These are phyloP conservation scores for Callocephalon fimbriatum DNA, from an alignment of 2,113 vertebrate genomes.

Conservation along the genomic window DNA sequence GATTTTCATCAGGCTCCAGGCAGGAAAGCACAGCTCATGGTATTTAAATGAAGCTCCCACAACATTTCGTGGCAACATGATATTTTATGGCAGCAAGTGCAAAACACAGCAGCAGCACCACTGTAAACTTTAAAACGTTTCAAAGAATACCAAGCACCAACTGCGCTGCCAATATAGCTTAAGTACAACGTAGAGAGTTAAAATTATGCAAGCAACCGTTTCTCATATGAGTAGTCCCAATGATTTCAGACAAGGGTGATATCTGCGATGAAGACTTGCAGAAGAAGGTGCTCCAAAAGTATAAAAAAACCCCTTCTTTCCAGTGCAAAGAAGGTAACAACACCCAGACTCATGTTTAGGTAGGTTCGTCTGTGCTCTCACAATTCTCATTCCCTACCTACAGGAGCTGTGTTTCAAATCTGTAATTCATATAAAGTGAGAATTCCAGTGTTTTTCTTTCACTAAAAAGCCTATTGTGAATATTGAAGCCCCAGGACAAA, in stretches of 20 bases:
- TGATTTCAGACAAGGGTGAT: neutral
- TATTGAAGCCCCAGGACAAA: conserved; percentile 32
- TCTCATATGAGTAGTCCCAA: neutral
- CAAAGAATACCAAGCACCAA: conserved; percentile 5
- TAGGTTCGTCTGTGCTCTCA: neutral
- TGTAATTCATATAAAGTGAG: conserved; percentile 53
- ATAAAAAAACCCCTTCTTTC: neutral
- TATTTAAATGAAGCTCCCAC: conserved; percentile 60
- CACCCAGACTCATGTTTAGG: neutral
- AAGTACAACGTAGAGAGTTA: neutral
- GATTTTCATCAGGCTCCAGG: neutral
- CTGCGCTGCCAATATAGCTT: neutral
- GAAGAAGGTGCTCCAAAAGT: neutral
- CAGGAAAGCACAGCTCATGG: neutral
- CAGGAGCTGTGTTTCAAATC: conserved; percentile 29
- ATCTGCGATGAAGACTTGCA: neutral
- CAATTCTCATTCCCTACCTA: neutral
- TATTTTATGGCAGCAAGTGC: conserved; percentile 50
- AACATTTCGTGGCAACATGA: conserved; percentile 29
- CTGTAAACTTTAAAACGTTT: conserved; percentile 62
- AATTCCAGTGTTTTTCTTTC: conserved; percentile 18
- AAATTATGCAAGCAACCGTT: conserved; percentile 57
- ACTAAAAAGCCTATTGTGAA: conserved; percentile 15
- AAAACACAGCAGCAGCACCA: conserved; percentile 65
- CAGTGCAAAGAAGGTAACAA: neutral